Evolutionary conservation across 2,888 invertebrate species (phyloP).

Genomic region (Agrotis exclamationis): DNA sequence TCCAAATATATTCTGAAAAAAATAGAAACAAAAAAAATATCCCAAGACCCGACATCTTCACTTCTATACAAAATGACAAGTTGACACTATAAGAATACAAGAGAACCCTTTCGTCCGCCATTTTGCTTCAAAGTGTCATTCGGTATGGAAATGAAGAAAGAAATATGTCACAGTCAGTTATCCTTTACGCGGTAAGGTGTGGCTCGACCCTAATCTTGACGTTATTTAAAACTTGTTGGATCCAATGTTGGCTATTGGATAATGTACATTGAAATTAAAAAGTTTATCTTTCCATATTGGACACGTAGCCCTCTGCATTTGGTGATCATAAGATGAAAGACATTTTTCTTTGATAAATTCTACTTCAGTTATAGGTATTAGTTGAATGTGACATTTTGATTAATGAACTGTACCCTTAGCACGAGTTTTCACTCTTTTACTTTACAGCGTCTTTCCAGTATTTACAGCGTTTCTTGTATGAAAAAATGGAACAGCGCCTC

Average conservation of each 20-base stretch:
- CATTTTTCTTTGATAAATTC: background rate
- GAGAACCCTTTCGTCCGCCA: conserved; percentile 49
- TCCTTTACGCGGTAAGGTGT: conserved; percentile 38
- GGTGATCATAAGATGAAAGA: no score
- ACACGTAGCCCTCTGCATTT: no score
- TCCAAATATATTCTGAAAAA: background rate
- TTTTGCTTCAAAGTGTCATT: conserved; percentile 32
- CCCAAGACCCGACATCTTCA: conserved; percentile 19
- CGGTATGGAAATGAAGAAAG: conserved; percentile 54
- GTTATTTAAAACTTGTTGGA: conserved; percentile 52
- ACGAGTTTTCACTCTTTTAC: no score
- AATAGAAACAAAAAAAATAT: conserved; percentile 5
- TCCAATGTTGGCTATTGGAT: conserved; percentile 32
- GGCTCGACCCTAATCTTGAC: conserved; percentile 56
- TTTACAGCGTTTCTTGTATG: no score
- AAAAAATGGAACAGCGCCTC: no score
- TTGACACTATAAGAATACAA: conserved; percentile 51
- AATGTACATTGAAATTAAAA: conserved; percentile 14
- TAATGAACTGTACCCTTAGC: no score
- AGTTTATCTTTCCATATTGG: no score
- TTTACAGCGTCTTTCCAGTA: no score
- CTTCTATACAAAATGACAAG: conserved; percentile 49
- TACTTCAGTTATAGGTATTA: no score
- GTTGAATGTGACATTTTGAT: no score
- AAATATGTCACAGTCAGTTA: conserved; percentile 52